Evolutionary conservation across 2,113 vertebrate species (phyloP).

Genomic region (Phylloscopus trochilus): DNA sequence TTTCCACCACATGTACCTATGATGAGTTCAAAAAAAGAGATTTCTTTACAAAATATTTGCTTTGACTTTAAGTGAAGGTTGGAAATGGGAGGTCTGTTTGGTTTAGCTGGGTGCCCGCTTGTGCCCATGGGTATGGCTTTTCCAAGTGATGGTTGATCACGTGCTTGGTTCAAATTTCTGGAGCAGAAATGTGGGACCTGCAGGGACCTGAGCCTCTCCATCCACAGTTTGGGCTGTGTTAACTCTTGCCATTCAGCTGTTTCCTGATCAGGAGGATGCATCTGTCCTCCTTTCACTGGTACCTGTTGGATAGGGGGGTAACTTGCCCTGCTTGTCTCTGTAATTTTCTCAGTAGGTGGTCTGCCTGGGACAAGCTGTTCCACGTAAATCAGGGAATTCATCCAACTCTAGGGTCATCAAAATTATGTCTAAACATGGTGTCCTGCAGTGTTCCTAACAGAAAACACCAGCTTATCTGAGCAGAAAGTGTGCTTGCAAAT

Average conservation of each 20-base stretch:
- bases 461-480: background rate
- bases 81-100: background rate
- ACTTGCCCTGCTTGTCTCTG: background rate
- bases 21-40: background rate
- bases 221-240: background rate
- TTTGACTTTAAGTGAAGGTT: background rate
- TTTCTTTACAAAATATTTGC: background rate
- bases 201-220: background rate
- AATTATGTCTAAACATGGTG: background rate
- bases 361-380: background rate
- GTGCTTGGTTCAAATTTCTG: background rate
- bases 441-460: background rate
- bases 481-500: background rate
- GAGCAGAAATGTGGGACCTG: background rate
- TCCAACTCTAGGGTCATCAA: background rate
- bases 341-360: accelerated
- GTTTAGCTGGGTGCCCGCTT: background rate
- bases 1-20: background rate
- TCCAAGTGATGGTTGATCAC: background rate
- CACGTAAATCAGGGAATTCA: background rate
- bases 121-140: background rate
- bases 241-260: background rate
- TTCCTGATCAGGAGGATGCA: background rate
- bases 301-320: background rate
- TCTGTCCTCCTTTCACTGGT: background rate